A percentile compares a stretch with the other conserved stretches of the same genome.
phyloP scores from a whole-genome alignment of 2,888 invertebrate genomes.

The Suillia variegata region DNA sequence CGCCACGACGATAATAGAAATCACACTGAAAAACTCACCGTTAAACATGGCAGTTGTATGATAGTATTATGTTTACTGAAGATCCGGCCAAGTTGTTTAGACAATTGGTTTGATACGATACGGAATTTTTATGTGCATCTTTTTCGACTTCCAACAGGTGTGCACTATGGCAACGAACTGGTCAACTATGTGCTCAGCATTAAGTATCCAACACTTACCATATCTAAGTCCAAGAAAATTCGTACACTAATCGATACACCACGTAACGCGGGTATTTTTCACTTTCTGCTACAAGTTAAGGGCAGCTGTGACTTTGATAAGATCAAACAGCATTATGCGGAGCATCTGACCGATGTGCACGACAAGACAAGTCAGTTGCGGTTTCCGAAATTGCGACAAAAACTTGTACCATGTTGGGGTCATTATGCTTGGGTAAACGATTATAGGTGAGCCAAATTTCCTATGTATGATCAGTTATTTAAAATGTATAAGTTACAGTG shows the following conservation, averaged over 20 bases:
- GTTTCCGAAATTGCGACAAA: conserved; percentile 72
- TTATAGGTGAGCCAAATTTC: conserved; percentile 59
- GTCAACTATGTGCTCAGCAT: conserved; percentile 67
- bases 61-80: too few species aligned
- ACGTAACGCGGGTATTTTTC: conserved; percentile 75
- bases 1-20: too few species aligned
- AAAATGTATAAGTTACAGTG: conserved; percentile 34
- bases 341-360: conserved; percentile 64
- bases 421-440: conserved; percentile 72
- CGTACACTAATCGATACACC: conserved; percentile 74
- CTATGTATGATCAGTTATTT: background rate
- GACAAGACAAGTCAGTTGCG: conserved; percentile 66
- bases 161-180: conserved; percentile 64
- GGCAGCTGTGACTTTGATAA: conserved; percentile 66
- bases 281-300: conserved; percentile 70
- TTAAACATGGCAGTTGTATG: too few species aligned
- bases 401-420: conserved; percentile 75
- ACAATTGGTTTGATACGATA: too few species aligned
- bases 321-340: conserved; percentile 62
- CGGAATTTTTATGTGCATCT: too few species aligned
- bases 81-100: too few species aligned
- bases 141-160: conserved; percentile 62
- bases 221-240: conserved; percentile 68
- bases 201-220: conserved; percentile 67
- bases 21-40: too few species aligned